phyloP scores from a whole-genome alignment of 2,797 vertebrate genomes.

The Acanthornis magna region DNA sequence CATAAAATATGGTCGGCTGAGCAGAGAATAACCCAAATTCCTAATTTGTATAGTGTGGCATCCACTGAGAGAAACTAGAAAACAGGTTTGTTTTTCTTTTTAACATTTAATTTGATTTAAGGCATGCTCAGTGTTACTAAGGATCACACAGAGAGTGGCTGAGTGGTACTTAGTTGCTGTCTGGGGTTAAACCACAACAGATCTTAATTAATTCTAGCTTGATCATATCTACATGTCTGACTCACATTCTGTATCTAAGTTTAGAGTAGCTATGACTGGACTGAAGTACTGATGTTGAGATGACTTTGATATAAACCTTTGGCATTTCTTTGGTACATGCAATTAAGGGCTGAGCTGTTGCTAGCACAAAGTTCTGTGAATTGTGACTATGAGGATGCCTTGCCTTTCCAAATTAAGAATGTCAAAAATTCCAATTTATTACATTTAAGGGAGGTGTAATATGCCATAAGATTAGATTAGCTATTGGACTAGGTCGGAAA shows the following conservation, averaged over 20 bases:
- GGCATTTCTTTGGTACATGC: background rate
- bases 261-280: background rate
- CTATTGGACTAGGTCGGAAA: background rate
- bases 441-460: background rate
- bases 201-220: background rate
- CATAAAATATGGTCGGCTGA: conserved; percentile 3
- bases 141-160: background rate
- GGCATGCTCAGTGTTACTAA: background rate
- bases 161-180: background rate
- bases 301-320: background rate
- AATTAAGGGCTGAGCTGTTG: background rate
- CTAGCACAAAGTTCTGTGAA: background rate
- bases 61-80: background rate
- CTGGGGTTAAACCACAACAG: background rate
- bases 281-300: background rate
- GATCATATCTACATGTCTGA: background rate
- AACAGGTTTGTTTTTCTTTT: conserved; percentile 15
- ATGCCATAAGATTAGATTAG: background rate
- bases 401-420: background rate
- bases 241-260: background rate
- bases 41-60: background rate
- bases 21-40: conserved; percentile 9
- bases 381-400: background rate
- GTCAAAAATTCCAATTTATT: background rate
- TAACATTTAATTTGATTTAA: conserved; percentile 29